Evolutionary conservation across 1,140 invertebrate species (phyloP).

Genomic region (Carposina sasakii): DNA sequence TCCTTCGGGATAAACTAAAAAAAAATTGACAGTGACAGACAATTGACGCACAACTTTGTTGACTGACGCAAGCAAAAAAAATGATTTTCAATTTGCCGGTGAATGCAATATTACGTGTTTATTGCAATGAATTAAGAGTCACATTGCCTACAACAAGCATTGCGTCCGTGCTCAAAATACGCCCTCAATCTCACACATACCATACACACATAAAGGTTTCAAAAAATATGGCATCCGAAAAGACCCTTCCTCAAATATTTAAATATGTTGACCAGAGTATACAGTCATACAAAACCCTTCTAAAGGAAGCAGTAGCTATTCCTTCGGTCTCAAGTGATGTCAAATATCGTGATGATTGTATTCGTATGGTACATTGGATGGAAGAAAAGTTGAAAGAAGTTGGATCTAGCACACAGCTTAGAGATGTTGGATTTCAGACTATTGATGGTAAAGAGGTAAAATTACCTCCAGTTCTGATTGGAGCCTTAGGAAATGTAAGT

Average conservation of each 20-base stretch:
- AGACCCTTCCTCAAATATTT: conserved; percentile 54
- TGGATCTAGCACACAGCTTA: conserved; percentile 83
- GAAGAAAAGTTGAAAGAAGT: conserved; percentile 81
- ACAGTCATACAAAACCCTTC: conserved; percentile 82
- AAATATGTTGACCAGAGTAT: conserved; percentile 88
- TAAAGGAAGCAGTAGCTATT: conserved; percentile 93
- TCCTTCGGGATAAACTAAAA: too few relatives aligned
- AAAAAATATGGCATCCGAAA: conserved; percentile 53
- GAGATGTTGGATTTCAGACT: conserved; percentile 86
- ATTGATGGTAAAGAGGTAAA: conserved; percentile 83
- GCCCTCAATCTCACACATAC: too few relatives aligned
- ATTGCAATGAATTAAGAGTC: too few relatives aligned
- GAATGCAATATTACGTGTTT: too few relatives aligned
- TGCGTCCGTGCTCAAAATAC: too few relatives aligned
- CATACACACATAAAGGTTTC: too few relatives aligned
- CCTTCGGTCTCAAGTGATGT: conserved; percentile 95
- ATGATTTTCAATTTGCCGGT: too few relatives aligned
- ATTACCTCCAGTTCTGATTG: conserved; percentile 93
- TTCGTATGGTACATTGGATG: conserved; percentile 83
- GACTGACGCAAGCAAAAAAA: too few relatives aligned
- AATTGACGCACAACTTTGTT: too few relatives aligned
- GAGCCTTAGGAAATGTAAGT: conserved; percentile 81
- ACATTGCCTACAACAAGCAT: too few relatives aligned
- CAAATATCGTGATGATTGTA: conserved; percentile 82
- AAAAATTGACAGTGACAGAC: too few relatives aligned